Evolutionary conservation across 2,797 vertebrate genomes (phyloP).

Genomic region (Leptodactylus fallax): DNA sequence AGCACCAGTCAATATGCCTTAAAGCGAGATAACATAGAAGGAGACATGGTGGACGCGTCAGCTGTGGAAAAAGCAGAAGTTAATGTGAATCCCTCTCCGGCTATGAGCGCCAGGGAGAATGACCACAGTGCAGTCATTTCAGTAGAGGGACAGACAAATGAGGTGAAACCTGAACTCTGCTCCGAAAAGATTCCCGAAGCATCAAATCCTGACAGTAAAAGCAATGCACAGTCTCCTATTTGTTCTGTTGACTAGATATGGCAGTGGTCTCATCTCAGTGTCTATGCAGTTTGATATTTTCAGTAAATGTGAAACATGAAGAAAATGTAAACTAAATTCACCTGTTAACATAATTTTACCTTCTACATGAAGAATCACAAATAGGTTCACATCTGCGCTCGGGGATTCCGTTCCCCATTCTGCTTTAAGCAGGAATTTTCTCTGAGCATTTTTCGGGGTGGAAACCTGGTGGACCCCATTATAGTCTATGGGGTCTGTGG

Average conservation of each 20-base stretch:
- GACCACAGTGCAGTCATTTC: not conserved
- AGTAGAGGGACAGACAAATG: not conserved
- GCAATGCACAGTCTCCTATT: not conserved
- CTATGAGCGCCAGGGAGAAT: not conserved
- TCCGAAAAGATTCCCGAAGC: not conserved
- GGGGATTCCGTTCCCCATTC: no score
- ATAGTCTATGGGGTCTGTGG: no score
- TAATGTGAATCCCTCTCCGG: no score
- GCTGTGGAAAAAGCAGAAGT: not conserved
- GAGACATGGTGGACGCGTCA: not conserved
- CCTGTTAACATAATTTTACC: not conserved
- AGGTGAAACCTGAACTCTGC: not conserved
- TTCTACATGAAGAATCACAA: not conserved
- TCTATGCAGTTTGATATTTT: not conserved
- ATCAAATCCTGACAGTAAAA: not conserved
- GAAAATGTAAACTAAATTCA: not conserved
- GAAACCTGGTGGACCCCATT: no score
- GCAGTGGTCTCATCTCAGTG: not conserved
- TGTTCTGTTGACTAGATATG: slow-evolving; percentile 29
- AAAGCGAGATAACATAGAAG: not conserved
- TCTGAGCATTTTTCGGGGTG: no score
- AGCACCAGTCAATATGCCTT: not conserved
- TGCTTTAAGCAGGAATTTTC: no score
- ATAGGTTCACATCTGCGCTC: not conserved
- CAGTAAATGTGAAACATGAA: not conserved